Conservation (phyloP, 1,140 invertebrate genomes). For the Mylabris phalerata region DNA sequence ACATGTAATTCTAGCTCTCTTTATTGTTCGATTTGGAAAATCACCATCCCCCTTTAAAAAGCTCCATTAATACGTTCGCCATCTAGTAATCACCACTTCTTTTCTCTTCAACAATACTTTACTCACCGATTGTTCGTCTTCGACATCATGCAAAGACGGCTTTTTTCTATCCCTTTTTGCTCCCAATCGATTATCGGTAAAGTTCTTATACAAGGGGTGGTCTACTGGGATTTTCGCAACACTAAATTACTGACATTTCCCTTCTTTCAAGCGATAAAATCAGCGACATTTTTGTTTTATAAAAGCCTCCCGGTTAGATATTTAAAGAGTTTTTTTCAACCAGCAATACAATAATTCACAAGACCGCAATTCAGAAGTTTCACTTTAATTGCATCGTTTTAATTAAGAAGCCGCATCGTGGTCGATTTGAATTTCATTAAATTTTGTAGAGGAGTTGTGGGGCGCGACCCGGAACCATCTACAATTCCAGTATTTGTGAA, state of each 20-base stretch:
- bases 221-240: background rate
- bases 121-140: background rate
- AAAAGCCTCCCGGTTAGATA: background rate
- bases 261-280: constrained; percentile 4
- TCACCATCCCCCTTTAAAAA: background rate
- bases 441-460: background rate
- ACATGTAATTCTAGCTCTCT: too few relatives aligned
- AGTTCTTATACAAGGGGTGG: background rate
- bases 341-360: constrained; percentile 4
- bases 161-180: background rate
- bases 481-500: background rate
- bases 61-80: constrained; percentile 4
- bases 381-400: constrained; percentile 10
- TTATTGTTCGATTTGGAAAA: too few relatives aligned
- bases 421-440: constrained; percentile 13
- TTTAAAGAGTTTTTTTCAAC: background rate
- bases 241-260: constrained; percentile 9
- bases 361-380: constrained; percentile 5
- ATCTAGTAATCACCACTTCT: constrained; percentile 11
- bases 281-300: constrained; percentile 4
- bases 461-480: background rate
- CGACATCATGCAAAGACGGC: constrained; percentile 6
- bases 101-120: background rate
- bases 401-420: constrained; percentile 13
- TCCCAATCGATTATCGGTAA: constrained; percentile 5